Conservation (phyloP, 1,140 invertebrate genomes). For the Coptotermes formosanus region DNA sequence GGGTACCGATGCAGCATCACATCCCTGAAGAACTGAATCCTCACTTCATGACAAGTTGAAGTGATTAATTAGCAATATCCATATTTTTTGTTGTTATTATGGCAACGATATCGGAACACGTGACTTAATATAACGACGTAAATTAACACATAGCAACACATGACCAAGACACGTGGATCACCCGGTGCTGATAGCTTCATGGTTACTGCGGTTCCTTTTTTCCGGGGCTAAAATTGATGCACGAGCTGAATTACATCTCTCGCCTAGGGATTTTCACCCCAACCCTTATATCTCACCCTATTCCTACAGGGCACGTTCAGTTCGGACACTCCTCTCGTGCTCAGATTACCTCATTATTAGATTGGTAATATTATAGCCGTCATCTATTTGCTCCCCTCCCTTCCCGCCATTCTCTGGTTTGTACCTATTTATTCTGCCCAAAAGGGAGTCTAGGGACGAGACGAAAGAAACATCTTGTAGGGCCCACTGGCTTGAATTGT, state of each 20-base stretch:
- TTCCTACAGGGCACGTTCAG: slow-evolving; percentile 10
- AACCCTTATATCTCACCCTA: not conserved
- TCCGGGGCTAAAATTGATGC: slow-evolving; percentile 5
- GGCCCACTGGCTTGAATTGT: not conserved
- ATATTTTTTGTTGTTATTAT: too few species aligned
- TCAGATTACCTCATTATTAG: slow-evolving; percentile 26
- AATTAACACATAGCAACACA: too few species aligned
- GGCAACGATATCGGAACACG: too few species aligned
- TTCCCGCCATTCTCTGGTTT: not conserved
- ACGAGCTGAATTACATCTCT: not conserved
- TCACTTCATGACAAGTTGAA: too few species aligned
- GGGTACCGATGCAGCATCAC: too few species aligned
- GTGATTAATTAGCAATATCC: too few species aligned
- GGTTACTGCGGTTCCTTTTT: not conserved
- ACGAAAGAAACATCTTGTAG: not conserved
- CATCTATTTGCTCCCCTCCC: slow-evolving; percentile 20
- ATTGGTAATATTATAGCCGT: slow-evolving; percentile 30
- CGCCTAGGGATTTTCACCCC: not conserved
- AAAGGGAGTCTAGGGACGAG: not conserved
- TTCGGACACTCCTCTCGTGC: not conserved
- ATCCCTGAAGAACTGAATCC: too few species aligned
- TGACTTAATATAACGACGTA: too few species aligned
- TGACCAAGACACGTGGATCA: not conserved
- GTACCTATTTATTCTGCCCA: not conserved
- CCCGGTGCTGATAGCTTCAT: not conserved